Conservation (phyloP, 2,888 invertebrate species). For the Catocala nupta region DNA sequence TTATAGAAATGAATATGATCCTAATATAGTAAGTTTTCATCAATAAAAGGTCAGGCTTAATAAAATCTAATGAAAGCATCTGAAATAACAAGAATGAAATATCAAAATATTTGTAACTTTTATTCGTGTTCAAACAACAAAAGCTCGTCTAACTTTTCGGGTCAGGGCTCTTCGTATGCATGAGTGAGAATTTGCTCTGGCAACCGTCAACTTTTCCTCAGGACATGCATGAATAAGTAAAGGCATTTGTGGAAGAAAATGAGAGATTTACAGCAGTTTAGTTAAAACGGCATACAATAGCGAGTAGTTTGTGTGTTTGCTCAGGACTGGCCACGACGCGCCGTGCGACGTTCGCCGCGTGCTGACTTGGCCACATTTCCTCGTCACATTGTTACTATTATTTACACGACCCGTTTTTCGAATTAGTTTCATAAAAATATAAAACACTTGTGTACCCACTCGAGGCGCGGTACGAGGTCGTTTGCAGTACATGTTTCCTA, state of each 20-base stretch:
- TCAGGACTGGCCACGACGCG: slow-evolving; percentile 48
- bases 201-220: slow-evolving; percentile 55
- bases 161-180: slow-evolving; percentile 47
- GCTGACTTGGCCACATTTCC: slow-evolving; percentile 21
- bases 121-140: slow-evolving; percentile 31
- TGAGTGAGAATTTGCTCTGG: slow-evolving; percentile 49
- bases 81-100: slow-evolving; percentile 10
- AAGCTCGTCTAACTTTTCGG: slow-evolving; percentile 47
- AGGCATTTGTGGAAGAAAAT: slow-evolving; percentile 68
- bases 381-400: slow-evolving; percentile 54
- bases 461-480: slow-evolving; percentile 30
- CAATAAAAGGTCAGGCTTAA: not conserved
- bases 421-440: slow-evolving; percentile 52
- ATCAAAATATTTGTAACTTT: slow-evolving; percentile 11
- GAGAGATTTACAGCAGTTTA: slow-evolving; percentile 66
- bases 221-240: slow-evolving; percentile 73
- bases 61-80: slow-evolving; percentile 3
- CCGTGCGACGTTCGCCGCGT: not conserved
- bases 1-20: no score
- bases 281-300: slow-evolving; percentile 61
- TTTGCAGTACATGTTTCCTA: slow-evolving; percentile 55
- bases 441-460: slow-evolving; percentile 46
- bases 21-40: no score
- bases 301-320: slow-evolving; percentile 56
- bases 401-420: slow-evolving; percentile 52